These are phyloP conservation scores for Jordanella pulchra DNA, from an alignment of 2,797 vertebrate genomes.

Conservation along the genomic window DNA sequence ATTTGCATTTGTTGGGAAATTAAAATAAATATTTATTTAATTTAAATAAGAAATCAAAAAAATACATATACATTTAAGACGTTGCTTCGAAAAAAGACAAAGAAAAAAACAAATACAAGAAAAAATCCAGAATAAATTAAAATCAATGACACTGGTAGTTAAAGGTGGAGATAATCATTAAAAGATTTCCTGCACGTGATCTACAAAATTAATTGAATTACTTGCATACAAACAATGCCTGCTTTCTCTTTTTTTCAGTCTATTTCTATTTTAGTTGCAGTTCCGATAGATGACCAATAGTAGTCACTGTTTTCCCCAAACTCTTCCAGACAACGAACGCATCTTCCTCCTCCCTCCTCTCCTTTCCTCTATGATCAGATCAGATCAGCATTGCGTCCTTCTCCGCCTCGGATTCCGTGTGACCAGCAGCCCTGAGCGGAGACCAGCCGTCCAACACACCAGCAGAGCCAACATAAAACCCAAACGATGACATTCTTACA, in stretches of 20 bases:
- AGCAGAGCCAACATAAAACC: conserved; percentile 49
- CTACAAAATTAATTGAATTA: not conserved
- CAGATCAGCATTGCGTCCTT: conserved; percentile 52
- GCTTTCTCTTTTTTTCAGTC: not conserved
- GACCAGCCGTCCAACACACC: conserved; percentile 40
- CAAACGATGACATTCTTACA: conserved; percentile 79
- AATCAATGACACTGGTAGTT: not conserved
- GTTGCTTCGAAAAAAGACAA: too few relatives aligned
- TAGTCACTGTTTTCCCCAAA: conserved; percentile 57
- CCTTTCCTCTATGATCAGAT: not conserved
- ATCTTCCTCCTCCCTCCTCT: not conserved
- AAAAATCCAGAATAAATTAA: not conserved
- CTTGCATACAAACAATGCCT: not conserved
- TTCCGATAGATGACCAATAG: conserved; percentile 29
- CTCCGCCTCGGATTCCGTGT: conserved; percentile 67
- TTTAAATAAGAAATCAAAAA: too few relatives aligned
- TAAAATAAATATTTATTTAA: too few relatives aligned
- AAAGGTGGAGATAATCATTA: not conserved
- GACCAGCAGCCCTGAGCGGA: conserved; percentile 54
- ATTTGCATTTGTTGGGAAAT: too few relatives aligned
- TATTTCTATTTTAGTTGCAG: not conserved
- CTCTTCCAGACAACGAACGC: not conserved
- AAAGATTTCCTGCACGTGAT: too few relatives aligned
- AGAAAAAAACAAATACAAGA: too few relatives aligned
- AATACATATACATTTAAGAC: too few relatives aligned